Evolutionary conservation across 1,140 invertebrate species (phyloP).

Genomic region (Drosophila pseudoananassae): DNA sequence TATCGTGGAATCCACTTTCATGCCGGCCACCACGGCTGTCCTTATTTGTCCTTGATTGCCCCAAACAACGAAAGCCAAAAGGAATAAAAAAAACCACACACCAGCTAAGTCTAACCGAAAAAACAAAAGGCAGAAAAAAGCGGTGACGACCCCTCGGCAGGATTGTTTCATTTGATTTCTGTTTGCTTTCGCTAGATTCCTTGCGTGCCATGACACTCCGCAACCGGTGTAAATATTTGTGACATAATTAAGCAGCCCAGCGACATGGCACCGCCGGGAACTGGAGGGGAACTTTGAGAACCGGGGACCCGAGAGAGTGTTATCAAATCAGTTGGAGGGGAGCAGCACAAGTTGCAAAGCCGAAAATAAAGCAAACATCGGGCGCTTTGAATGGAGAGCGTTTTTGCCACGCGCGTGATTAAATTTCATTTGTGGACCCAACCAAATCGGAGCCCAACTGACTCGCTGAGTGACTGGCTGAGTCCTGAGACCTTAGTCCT

Average conservation of each 20-base stretch:
- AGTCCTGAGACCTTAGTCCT: conserved; percentile 38
- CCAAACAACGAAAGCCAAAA: conserved; percentile 5
- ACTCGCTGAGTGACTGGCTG: conserved; percentile 35
- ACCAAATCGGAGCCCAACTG: conserved; percentile 41
- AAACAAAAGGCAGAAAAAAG: neutral
- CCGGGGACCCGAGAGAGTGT: conserved; percentile 16
- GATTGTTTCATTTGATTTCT: conserved; percentile 72
- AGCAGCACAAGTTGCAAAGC: conserved; percentile 54
- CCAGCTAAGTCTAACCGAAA: conserved; percentile 11
- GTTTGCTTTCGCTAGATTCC: conserved; percentile 62
- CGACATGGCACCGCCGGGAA: conserved; percentile 47
- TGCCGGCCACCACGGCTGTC: conserved; percentile 34
- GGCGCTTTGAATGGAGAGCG: conserved; percentile 48
- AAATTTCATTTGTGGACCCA: conserved; percentile 79
- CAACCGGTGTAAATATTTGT: conserved; percentile 79
- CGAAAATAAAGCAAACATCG: conserved; percentile 77
- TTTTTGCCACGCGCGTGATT: conserved; percentile 66
- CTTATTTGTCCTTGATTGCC: conserved; percentile 76
- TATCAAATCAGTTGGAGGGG: conserved; percentile 58
- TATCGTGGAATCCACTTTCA: conserved; percentile 71
- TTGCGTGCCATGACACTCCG: conserved; percentile 69
- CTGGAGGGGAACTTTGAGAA: conserved; percentile 5
- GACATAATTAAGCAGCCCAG: conserved; percentile 74
- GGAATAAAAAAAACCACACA: conserved; percentile 14
- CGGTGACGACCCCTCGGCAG: conserved; percentile 2